These are phyloP conservation scores for Zaprionus vittiger DNA, from an alignment of 1,140 invertebrate genomes.

Conservation along the genomic window DNA sequence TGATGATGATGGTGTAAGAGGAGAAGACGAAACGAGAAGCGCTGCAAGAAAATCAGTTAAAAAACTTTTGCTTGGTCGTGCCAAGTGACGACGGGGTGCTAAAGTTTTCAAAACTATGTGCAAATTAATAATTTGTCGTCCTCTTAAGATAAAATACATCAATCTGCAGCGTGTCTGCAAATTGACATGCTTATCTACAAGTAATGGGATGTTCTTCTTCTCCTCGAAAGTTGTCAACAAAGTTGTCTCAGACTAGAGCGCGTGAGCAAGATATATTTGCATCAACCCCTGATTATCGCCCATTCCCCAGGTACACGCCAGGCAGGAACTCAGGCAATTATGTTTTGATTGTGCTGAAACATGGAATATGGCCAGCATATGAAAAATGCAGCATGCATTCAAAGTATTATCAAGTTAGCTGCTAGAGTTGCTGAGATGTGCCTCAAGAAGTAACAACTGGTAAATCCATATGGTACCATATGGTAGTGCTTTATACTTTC, in stretches of 20 bases:
- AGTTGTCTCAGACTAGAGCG: not conserved
- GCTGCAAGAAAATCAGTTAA: slow-evolving; percentile 26
- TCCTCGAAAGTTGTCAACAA: not conserved
- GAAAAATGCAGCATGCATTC: no score
- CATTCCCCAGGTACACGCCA: not conserved
- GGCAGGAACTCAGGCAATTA: not conserved
- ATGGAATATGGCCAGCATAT: not conserved
- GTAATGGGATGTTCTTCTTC: not conserved
- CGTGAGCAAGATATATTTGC: not conserved
- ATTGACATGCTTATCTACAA: slow-evolving; percentile 1
- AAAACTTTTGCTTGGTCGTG: slow-evolving; percentile 5
- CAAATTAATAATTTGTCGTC: slow-evolving; percentile 39
- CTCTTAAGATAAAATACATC: slow-evolving; percentile 14
- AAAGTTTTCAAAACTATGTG: slow-evolving; percentile 31
- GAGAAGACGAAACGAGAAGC: not conserved
- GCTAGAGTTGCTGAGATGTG: not conserved
- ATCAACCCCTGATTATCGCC: not conserved
- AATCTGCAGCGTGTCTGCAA: slow-evolving; percentile 11
- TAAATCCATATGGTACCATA: no score
- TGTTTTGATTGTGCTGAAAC: not conserved
- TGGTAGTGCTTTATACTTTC: not conserved
- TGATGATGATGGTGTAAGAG: slow-evolving; percentile 2
- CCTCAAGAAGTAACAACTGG: not conserved
- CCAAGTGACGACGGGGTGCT: slow-evolving; percentile 14
- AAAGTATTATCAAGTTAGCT: not conserved